A percentile compares a stretch with the other conserved stretches of the same genome.
These are phyloP conservation scores for Conus betulinus DNA, from an alignment of 1,140 invertebrate species.

Conservation along the genomic window DNA sequence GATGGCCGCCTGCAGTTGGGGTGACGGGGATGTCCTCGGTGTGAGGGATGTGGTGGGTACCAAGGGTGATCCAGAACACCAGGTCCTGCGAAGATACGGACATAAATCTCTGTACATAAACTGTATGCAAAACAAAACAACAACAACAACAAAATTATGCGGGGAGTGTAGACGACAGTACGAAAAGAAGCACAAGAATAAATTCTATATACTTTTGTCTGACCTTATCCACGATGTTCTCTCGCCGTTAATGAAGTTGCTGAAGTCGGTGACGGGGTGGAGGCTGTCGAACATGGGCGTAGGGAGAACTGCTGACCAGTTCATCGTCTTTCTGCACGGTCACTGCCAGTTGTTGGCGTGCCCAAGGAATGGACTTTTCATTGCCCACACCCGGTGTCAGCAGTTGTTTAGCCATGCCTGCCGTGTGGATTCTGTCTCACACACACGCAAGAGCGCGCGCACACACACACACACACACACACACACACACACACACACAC, in stretches of 20 bases:
- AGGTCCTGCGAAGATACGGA: slow-evolving; percentile 53
- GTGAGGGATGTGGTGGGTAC: slow-evolving; percentile 61
- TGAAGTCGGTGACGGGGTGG: slow-evolving; percentile 66
- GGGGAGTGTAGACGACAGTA: too few species aligned
- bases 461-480: slow-evolving; percentile 6
- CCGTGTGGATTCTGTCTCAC: background rate
- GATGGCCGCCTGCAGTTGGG: slow-evolving; percentile 52
- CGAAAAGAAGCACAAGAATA: too few species aligned
- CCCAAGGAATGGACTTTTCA: slow-evolving; percentile 59
- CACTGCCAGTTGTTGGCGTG: slow-evolving; percentile 67
- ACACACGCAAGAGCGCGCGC: background rate
- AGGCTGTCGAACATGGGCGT: slow-evolving; percentile 62
- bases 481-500: slow-evolving; percentile 7
- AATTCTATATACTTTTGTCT: background rate
- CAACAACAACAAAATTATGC: too few species aligned
- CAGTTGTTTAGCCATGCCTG: slow-evolving; percentile 53
- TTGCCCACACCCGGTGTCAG: slow-evolving; percentile 59
- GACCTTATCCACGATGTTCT: slow-evolving; percentile 65
- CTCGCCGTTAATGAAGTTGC: slow-evolving; percentile 63
- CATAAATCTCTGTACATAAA: too few species aligned
- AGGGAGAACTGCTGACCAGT: slow-evolving; percentile 61
- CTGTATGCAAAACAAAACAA: too few species aligned
- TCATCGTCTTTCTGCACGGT: slow-evolving; percentile 70
- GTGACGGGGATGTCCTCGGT: slow-evolving; percentile 63
- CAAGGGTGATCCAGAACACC: slow-evolving; percentile 63